Evolutionary conservation across 1,140 invertebrate species (phyloP), one percentile per base, ranked within the genome.

Genomic region (Lerema accius): DNA sequence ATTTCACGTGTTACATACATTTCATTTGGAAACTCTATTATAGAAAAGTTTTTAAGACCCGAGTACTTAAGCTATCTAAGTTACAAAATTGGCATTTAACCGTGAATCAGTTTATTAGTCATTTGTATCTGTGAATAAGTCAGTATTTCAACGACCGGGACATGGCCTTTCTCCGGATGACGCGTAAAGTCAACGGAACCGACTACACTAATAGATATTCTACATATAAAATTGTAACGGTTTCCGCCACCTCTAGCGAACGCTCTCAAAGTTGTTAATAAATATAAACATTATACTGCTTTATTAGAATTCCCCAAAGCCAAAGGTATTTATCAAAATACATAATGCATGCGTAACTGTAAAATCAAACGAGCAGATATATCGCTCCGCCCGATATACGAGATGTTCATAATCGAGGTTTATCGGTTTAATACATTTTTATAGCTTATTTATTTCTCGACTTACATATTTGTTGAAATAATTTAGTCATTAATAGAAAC

Each of bases 141-240:
- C 63, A 71, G 56, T 53, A 60, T 73, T 75, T 76, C 63, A 76
- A 78, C 81, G 83, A 86, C 69, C 71, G 76, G 81, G 73, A 79
- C 80, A 76, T 64, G 26, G 74, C 82, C 80, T 86, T 87, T 88
- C 85, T 87, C 85, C 79, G 59, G 63, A 62, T 63, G 62, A 55
- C 72, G 75, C 76, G 71, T 79, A 80, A 76, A 85, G 69, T 73
- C 73, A 81, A 80, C 83, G 76, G 78, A 84, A 80, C 68, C 63
- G 67, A 68, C 80, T 78, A 86, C 81, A 82, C 77, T 86, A 89
- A 86, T 85, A 78, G 68, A 81, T 80, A 80, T 71, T 69, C 73
- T 70, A 78, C 67, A 78, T 83, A 81, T 86, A 78, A 84, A 82
- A 86, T 82, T 77, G 78, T 87, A 90, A 90, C 86, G 87, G 86